Base-by-base conservation (phyloP, 2,797 vertebrate genomes). In the Xyrichtys novacula region DNA sequence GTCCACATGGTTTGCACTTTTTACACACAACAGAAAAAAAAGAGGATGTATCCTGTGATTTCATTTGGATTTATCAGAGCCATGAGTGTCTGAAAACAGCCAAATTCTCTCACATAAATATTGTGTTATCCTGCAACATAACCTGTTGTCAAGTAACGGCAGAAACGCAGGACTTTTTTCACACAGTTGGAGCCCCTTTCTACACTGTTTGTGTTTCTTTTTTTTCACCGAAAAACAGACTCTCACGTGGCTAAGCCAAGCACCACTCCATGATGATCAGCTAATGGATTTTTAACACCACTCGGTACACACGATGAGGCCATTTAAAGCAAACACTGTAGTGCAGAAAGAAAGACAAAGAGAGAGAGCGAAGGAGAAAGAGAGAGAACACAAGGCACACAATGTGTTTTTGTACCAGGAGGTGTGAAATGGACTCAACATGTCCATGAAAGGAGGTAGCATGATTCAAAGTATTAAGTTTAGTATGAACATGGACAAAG, bases 251-350 rank as follows among this genome's bases (percentile, higher is more conserved):
- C 19, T 16, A 42, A 71, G 44, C 48, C 32, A 31, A 63, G 25
- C 42, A 60, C n/a, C 26, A 44, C 64, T 70, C 70, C 32, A 25
- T 53, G 44, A 73, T 71, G 19, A 70, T 50, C 28, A 58, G 42
- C 58, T 66, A 57, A 70, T 67, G 32, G 60, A 62, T 69, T 76
- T n/a, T 66, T 22, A 74, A 66, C 54, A 67, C 16, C 39, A 32
- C 40, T 63, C 32, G 38, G 6, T 29, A 22, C 26, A 59, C 57
- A 66, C 1, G n/a, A 53, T 26, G 49, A 47, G 29, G 46, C 44
- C 32, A 40, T 63, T 63, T 60, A 59, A 74, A 68, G 46, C 25
- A 43, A 73, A 79, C 28, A 16, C 34, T 43, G 38, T 48, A 39
- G 49, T 26, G 31, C 12, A 48, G 10, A 34, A 34, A 34, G 32